Base-by-base conservation (phyloP, 2,888 invertebrate species). In the Aproaerema taeniolella region DNA sequence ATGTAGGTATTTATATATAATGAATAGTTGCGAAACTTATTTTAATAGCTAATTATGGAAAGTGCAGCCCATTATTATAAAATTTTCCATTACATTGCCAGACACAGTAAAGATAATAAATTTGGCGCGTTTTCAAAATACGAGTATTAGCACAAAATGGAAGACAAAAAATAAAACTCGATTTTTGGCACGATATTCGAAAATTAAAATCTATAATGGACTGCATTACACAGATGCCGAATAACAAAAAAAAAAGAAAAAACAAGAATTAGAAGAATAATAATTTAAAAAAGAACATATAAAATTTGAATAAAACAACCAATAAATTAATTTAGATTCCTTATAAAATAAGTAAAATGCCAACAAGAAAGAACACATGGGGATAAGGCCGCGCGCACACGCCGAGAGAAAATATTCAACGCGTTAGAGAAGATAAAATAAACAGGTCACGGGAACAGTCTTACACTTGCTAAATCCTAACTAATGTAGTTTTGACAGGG, bases 401-500 rank as follows among this genome's bases (percentile, higher is more conserved):
- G 67, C 62, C 68, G 62, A 51, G 49, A 47, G 52, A 65, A 58
- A 55, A 58, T 55, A 62, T 64, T 75, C 76, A 80, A 80, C 79
- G 70, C 66, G 69, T 74, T 75, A 78, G 78, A 79, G n/a, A 74
- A 79, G 78, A 79, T 79, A 80, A 78, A 81, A 82, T 76, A 82
- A 86, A 87, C 87, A 87, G 87, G 87, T 87, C 87, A 87, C 87
- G 82, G 83, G 83, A 78, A 87, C 87, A 87, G 87, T 87, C 87
- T 87, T 87, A 87, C 73, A 59, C 82, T 81, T 83, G 81, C 86
- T 86, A 86, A 81, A 67, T 78, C 82, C 81, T 86, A 85, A 80
- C 81, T 86, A 85, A 71, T 72, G 73, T 73, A 79, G 80, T 78
- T 79, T 70, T 50, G 68, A 80, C 86, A 86, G 86, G 86, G 86